Conservation (phyloP, 2,797 vertebrate genomes). For the Antrozous pallidus region DNA sequence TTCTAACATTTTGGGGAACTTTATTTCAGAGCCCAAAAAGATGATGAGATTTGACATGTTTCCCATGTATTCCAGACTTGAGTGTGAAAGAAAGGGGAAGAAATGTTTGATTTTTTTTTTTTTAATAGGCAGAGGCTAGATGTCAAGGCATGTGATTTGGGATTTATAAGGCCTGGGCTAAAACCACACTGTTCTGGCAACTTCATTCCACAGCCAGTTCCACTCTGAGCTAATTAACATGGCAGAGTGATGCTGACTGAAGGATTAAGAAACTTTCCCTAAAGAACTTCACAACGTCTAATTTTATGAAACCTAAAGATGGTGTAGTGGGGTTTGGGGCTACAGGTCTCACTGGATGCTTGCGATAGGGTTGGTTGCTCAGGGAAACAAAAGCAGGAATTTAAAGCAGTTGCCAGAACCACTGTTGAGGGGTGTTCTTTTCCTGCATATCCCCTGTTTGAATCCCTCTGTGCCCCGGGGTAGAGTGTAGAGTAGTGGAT, state of each 20-base stretch:
- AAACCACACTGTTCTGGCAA: background rate
- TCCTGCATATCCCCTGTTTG: rapidly evolving
- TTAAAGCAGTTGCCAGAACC: no score
- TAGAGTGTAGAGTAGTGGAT: rapidly evolving
- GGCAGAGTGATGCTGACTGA: background rate
- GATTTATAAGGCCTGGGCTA: background rate
- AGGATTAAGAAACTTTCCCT: background rate
- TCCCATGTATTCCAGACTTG: background rate
- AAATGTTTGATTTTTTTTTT: background rate
- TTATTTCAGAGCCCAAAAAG: background rate
- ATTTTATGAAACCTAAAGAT: background rate
- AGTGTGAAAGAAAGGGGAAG: background rate
- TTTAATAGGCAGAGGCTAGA: background rate
- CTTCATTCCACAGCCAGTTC: background rate
- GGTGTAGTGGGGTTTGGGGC: background rate
- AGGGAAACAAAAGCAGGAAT: background rate
- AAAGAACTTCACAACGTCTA: background rate
- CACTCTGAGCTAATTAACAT: background rate
- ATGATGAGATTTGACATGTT: background rate
- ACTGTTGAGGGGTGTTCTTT: rapidly evolving
- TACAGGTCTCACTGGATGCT: background rate
- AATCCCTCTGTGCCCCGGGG: rapidly evolving
- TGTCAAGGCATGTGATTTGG: background rate
- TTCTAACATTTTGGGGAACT: background rate
- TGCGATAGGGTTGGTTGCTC: background rate